Base-by-base conservation (phyloP, 1,140 invertebrate species). In the Drosophila dunni region DNA sequence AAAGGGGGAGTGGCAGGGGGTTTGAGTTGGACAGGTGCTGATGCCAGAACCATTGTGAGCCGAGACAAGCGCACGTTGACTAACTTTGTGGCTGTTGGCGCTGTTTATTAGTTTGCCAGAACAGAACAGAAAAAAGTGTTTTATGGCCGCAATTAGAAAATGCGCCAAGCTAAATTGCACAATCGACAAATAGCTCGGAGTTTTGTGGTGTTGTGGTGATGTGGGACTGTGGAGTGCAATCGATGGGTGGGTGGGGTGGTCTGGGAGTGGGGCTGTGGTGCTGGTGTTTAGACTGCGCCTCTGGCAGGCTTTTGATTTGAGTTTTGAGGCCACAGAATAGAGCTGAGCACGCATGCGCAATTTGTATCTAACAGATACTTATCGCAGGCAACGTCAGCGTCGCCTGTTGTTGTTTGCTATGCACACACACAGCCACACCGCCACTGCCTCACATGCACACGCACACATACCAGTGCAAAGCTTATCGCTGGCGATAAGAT, bases 361-460 rank as follows among this genome's bases (percentile, higher is more conserved):
- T 90, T 82, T 80, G 81, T 90, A 80, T 77, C 78, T 88, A 77
- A 84, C 68, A 79, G 80, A 91, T 79, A 84, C 78, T 91, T 91
- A 91, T 91, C 89, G 85, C 69, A 42, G 29, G 54, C 53, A 70
- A 51, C 64, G 15, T 38, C 45, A 61, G 33, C 44, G 65, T 69
- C 56, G 57, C 67, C 61, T 65, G 67, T 76, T 72, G 44, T 66
- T 78, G 73, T 76, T 69, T 78, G 69, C 58, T 71, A 46, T 78
- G 36, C 61, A 75, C 50, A 58, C 66, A 67, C 38, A 58, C 36
- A 63, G 10, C 44, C 40, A 63, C 42, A 54, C 56, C 42, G 9
- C n/a, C 58, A 42, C 13, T 34, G 33, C 42, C n/a, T 13, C 7
- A 29, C 33, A 11, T 24, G 33, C 6, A 46, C 42, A 69, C 75